These are phyloP conservation scores for Penaeus chinensis DNA, from an alignment of 1,140 invertebrate species.

Conservation along the genomic window DNA sequence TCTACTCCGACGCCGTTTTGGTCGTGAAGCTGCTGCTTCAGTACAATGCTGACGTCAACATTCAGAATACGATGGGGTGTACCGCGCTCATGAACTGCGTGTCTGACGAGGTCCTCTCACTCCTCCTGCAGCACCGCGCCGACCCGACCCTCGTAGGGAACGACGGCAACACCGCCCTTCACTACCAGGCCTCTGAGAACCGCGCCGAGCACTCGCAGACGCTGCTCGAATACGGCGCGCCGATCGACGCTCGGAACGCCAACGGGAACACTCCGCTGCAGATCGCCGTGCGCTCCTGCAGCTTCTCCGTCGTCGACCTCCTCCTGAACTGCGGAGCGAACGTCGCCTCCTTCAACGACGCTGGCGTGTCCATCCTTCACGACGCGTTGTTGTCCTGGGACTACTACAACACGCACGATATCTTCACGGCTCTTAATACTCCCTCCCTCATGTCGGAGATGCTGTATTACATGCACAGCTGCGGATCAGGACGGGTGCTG, in stretches of 20 bases:
- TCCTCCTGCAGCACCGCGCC: constrained; percentile 41
- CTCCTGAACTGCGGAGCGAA: constrained; percentile 46
- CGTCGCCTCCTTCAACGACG: constrained; percentile 23
- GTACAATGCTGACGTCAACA: constrained; percentile 45
- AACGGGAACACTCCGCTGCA: constrained; percentile 57
- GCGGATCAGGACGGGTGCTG: background rate
- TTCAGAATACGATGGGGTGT: constrained; percentile 19
- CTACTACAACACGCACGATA: constrained; percentile 56
- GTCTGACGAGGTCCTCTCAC: constrained; percentile 30
- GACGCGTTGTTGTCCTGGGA: constrained; percentile 59
- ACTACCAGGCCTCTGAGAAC: constrained; percentile 49
- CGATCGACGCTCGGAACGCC: constrained; percentile 34
- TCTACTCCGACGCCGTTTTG: constrained; percentile 39
- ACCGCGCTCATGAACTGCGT: constrained; percentile 56
- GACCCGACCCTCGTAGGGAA: constrained; percentile 42
- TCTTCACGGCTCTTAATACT: constrained; percentile 60
- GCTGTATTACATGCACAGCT: constrained; percentile 36
- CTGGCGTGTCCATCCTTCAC: constrained; percentile 48
- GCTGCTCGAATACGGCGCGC: constrained; percentile 47
- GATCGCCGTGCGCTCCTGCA: constrained; percentile 43
- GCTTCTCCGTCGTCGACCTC: constrained; percentile 22
- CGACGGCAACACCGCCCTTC: constrained; percentile 58
- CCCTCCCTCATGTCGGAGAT: constrained; percentile 47
- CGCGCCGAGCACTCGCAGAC: constrained; percentile 20
- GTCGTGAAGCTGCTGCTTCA: constrained; percentile 43